A percentile compares a stretch with the other conserved stretches of the same genome.
These are phyloP conservation scores for Euphonia xanthogaster DNA, from an alignment of 2,797 vertebrate species.

Conservation along the genomic window DNA sequence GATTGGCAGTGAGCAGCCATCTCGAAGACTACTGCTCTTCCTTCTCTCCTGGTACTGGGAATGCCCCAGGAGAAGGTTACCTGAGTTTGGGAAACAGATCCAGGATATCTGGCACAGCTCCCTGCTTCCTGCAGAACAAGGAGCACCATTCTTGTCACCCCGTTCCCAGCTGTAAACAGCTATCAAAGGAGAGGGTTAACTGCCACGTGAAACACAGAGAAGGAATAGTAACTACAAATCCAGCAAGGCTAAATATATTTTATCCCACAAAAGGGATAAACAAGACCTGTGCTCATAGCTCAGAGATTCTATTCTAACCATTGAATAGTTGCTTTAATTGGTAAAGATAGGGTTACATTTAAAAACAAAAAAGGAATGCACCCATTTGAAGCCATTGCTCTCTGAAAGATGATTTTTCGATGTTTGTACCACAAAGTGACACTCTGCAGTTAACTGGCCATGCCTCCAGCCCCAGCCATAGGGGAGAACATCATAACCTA, in stretches of 20 bases:
- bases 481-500: slow-evolving; percentile 25
- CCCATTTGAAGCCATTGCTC: neutral
- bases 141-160: neutral
- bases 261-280: slow-evolving; percentile 29
- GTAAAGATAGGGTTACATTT: slow-evolving; percentile 8
- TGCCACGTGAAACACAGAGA: neutral
- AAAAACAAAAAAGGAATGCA: neutral
- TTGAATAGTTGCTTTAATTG: slow-evolving; percentile 18
- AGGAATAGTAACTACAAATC: slow-evolving; percentile 26
- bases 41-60: neutral
- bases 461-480: slow-evolving; percentile 7
- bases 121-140: neutral
- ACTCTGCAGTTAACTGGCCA: neutral
- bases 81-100: neutral
- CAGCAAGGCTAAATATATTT: slow-evolving; percentile 34
- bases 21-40: neutral
- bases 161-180: neutral
- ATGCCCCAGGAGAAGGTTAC: neutral
- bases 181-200: slow-evolving; percentile 3
- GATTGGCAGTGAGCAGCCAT: neutral
- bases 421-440: neutral
- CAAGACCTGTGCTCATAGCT: neutral
- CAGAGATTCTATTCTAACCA: neutral
- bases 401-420: neutral
- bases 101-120: neutral